phyloP scores from a whole-genome alignment of 2,797 vertebrate genomes.

The Melanotaenia trifasciata region DNA sequence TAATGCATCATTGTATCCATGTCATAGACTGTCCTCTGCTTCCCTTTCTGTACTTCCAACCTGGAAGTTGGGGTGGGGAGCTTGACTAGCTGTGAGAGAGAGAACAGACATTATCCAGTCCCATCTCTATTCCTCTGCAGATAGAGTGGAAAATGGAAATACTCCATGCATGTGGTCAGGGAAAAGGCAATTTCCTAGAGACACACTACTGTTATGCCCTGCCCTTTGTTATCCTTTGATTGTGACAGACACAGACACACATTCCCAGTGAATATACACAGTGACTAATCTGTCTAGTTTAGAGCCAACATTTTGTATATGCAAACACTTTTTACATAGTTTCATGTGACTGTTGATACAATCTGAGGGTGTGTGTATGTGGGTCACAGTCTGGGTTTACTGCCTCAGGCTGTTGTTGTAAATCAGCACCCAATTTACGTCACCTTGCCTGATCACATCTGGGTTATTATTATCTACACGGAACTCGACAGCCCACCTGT shows the following conservation, averaged over 20 bases:
- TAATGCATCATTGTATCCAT: constrained; percentile 8
- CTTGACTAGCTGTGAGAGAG: constrained; percentile 7
- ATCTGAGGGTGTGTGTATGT: constrained; percentile 27
- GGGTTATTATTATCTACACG: constrained; percentile 54
- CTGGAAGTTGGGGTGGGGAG: constrained; percentile 3
- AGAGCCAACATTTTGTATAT: neutral
- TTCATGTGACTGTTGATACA: neutral
- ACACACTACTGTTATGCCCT: constrained; percentile 29
- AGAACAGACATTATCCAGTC: constrained; percentile 53
- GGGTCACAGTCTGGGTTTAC: constrained; percentile 39
- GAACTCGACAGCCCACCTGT: constrained; percentile 45
- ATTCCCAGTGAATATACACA: constrained; percentile 27
- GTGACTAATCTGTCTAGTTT: constrained; percentile 34
- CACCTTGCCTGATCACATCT: constrained; percentile 47
- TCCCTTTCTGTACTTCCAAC: constrained; percentile 13
- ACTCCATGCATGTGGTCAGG: constrained; percentile 42
- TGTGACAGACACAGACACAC: constrained; percentile 28
- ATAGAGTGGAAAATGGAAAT: constrained; percentile 70
- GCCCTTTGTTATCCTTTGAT: constrained; percentile 66
- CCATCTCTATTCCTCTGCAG: constrained; percentile 50
- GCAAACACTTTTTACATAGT: neutral
- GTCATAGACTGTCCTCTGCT: neutral
- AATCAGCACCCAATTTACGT: constrained; percentile 64
- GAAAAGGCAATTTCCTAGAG: constrained; percentile 74
- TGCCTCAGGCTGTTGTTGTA: constrained; percentile 49